These are phyloP conservation scores for western clawed frog (Xenopus tropicalis) DNA, from an alignment of 2,113 vertebrate genomes.

Conservation along the genomic window DNA sequence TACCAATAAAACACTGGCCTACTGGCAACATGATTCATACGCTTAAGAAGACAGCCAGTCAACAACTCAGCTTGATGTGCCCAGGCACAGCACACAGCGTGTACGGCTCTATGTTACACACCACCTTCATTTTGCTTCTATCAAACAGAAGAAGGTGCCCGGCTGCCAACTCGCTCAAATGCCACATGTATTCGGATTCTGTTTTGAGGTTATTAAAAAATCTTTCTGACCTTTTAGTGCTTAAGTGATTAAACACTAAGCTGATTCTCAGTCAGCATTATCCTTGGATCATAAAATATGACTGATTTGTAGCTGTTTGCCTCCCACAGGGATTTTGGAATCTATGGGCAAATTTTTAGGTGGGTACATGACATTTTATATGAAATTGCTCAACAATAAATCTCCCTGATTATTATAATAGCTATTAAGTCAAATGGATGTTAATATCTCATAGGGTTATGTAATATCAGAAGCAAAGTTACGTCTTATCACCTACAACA, in stretches of 20 bases:
- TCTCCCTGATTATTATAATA: too few relatives aligned
- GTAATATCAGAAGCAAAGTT: too few relatives aligned
- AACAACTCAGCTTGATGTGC: constrained; percentile 31
- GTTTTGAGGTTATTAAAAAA: constrained; percentile 47
- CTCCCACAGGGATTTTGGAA: too few relatives aligned
- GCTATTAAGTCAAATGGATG: too few relatives aligned
- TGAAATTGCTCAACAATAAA: too few relatives aligned
- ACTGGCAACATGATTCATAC: constrained; percentile 40
- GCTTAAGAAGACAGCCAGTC: constrained; percentile 34
- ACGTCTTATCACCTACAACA: too few relatives aligned
- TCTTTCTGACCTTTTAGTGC: constrained; percentile 45
- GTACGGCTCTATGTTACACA: constrained; percentile 9
- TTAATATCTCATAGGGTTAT: too few relatives aligned
- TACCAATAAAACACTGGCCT: constrained; percentile 43
- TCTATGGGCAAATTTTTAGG: too few relatives aligned
- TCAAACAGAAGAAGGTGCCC: neutral
- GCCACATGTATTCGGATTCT: constrained; percentile 25
- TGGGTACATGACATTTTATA: too few relatives aligned
- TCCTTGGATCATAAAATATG: constrained; percentile 41
- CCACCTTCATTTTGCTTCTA: constrained; percentile 8
- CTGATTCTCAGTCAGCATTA: constrained; percentile 12
- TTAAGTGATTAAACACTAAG: constrained; percentile 39
- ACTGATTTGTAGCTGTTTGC: neutral
- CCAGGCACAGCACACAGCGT: constrained; percentile 18
- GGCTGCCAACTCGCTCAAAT: constrained; percentile 22